Evolutionary conservation across 2,797 vertebrate species (phyloP).

Genomic region (Cheirogaleus major): DNA sequence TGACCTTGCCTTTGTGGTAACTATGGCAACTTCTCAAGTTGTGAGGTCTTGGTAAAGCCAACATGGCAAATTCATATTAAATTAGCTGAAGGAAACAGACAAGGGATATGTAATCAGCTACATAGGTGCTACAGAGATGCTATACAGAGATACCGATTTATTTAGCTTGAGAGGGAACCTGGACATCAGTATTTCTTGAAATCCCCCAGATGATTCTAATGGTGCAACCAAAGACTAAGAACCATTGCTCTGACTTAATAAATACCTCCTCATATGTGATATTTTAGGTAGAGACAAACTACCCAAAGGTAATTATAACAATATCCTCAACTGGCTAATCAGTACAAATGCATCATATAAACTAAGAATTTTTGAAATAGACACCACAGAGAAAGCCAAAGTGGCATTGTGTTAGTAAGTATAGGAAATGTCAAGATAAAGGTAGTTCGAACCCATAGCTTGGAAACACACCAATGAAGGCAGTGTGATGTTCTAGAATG

Average conservation of each 20-base stretch:
- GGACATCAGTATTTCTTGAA: not conserved
- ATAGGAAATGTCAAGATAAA: not conserved
- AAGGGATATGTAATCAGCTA: slow-evolving; percentile 47
- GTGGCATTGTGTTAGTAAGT: not conserved
- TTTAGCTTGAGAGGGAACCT: not conserved
- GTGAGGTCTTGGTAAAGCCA: slow-evolving; percentile 61
- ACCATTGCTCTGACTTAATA: slow-evolving; percentile 29
- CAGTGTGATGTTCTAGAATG: not conserved
- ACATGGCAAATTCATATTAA: slow-evolving; percentile 67
- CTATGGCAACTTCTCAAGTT: slow-evolving; percentile 71
- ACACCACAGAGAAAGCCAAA: slow-evolving; percentile 12
- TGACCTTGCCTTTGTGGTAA: slow-evolving; percentile 74
- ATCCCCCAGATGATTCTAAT: not conserved
- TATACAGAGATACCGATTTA: slow-evolving; percentile 17
- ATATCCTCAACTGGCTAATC: not conserved
- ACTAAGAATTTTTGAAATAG: slow-evolving; percentile 9
- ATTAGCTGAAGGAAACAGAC: slow-evolving; percentile 68
- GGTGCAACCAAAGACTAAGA: not conserved
- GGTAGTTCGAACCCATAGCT: not conserved
- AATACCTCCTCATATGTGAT: not conserved
- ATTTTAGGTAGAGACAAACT: not conserved
- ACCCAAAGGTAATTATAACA: not conserved
- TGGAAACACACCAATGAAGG: not conserved
- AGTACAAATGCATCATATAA: not conserved
- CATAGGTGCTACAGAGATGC: not conserved